Evolutionary conservation across 1,140 invertebrate species (phyloP), one percentile per base, ranked within the genome.

Genomic region (Chironomus striatipennis): DNA sequence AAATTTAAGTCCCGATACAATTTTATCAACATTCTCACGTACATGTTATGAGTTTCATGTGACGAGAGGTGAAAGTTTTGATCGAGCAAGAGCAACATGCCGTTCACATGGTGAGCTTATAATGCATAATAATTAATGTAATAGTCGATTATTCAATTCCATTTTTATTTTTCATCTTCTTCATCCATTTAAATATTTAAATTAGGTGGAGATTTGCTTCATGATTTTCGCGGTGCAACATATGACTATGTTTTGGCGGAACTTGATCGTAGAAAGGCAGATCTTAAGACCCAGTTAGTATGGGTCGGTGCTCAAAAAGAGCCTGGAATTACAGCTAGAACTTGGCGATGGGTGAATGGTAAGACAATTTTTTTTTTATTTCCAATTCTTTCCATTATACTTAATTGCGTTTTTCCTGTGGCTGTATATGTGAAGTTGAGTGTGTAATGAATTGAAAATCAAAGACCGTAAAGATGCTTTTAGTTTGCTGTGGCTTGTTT

Each of bases 231-330:
- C 81, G 90, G 89, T 42, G 85, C 90, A 20, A 89, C 90, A 0
- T 86, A 86, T 2, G 87, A 87, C 75, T 94, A 93, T 79, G 86
- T 95, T 43, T 84, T 90, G 67, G 89, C 91, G 74, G 93, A 95
- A 80, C 83, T 96, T 70, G 93, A 95, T 77, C 84, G 92, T 74
- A 83, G 91, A 18, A 94, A 94, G 79, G 83, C 88, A 0, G 89
- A 87, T 72, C 79, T 96, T 9, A 93, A 93, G 80, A 93, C 93
- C 0, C 92, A 94, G 78, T 83, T 96, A 24, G 90, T 96, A 0
- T 96, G 95, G 95, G 92, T 97, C 47, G 94, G 95, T 0, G 93
- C 92, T 0, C 90, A 93, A 78, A 94, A 94, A 79, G 94, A 96
- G 77, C 92, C 93, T 0, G 88, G 90, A 10, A 86, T 93, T 43